These are phyloP conservation scores for Agrochola circellaris DNA, from an alignment of 2,888 invertebrate species.

Conservation along the genomic window DNA sequence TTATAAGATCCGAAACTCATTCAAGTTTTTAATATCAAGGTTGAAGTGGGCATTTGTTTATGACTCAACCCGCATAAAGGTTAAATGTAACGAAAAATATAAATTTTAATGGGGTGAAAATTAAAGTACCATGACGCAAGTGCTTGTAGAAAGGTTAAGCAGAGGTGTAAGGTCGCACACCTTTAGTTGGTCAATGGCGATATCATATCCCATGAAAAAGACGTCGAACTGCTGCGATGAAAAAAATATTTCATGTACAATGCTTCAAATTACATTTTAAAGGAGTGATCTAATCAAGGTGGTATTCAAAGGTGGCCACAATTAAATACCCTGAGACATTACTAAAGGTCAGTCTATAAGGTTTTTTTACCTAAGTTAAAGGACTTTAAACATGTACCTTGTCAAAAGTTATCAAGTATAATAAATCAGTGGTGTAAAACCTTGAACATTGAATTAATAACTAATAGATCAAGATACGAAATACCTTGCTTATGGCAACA, in stretches of 20 bases:
- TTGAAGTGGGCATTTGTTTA: slow-evolving; percentile 25
- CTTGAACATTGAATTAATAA: slow-evolving; percentile 25
- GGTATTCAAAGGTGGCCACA: slow-evolving; percentile 33
- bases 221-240: not conserved
- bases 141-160: slow-evolving; percentile 38
- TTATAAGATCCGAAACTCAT: slow-evolving; percentile 36
- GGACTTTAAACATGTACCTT: slow-evolving; percentile 4
- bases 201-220: not conserved
- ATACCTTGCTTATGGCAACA: not conserved
- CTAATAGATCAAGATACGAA: not conserved
- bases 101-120: slow-evolving; percentile 47
- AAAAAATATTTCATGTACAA: not conserved
- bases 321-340: slow-evolving; percentile 11
- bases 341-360: slow-evolving; percentile 21
- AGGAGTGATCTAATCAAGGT: slow-evolving; percentile 21
- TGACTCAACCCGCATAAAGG: slow-evolving; percentile 49
- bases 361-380: slow-evolving; percentile 16
- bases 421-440: slow-evolving; percentile 31
- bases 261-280: not conserved
- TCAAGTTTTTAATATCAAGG: slow-evolving; percentile 55
- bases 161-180: slow-evolving; percentile 42
- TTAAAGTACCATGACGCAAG: slow-evolving; percentile 23
- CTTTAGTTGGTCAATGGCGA: slow-evolving; percentile 10
- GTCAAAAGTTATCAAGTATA: slow-evolving; percentile 6
- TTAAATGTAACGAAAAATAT: slow-evolving; percentile 40